Evolutionary conservation across 2,888 invertebrate species (phyloP), one percentile per base, ranked within the genome.

Genomic region (Spatulosminthurus flaviceps): DNA sequence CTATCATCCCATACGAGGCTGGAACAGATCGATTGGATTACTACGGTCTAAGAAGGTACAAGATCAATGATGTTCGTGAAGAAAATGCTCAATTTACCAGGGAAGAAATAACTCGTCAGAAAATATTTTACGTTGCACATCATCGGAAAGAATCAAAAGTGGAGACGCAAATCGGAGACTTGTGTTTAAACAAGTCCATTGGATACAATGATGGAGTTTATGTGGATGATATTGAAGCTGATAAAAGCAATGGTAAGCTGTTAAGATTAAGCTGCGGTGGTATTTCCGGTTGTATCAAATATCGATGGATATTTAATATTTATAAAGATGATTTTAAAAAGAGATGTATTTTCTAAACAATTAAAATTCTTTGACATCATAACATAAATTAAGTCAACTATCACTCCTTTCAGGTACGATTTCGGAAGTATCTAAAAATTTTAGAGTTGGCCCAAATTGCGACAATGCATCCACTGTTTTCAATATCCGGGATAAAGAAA

Each of bases 121-220:
- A 72, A 51, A 72, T 72, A 7, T 72, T 72, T 26, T 72, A 72
- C n/a, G 51, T 72, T 0, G 42, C 51, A 11, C 29, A 72, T 51
- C 24, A 72, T 13, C 11, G 13, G 1, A 34, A 70, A 7, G 51
- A 13, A 51, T 11, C 2, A 9, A 1, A 7, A 16, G 19, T 7
- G 19, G 69, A 69, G 21, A 51, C 26, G 43, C 72, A 72, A 51
- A 72, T 72, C 26, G 72, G 72, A 19, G 43, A 72, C 26, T 24
- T 72, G 21, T 72, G 72, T 24, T 21, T 72, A 51, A 24, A 72
- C 22, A 72, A 51, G 42, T 43, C 21, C 5, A 2, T 72, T 13
- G 24, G 41, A 24, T 72, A 21, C 19, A n/a, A 24, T 16, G 16
- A 29, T 72, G 72, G 72, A 19, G 51, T 72, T 19, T 72, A 72